phyloP scores from a whole-genome alignment of 2,797 vertebrate species.

The Columba guinea region DNA sequence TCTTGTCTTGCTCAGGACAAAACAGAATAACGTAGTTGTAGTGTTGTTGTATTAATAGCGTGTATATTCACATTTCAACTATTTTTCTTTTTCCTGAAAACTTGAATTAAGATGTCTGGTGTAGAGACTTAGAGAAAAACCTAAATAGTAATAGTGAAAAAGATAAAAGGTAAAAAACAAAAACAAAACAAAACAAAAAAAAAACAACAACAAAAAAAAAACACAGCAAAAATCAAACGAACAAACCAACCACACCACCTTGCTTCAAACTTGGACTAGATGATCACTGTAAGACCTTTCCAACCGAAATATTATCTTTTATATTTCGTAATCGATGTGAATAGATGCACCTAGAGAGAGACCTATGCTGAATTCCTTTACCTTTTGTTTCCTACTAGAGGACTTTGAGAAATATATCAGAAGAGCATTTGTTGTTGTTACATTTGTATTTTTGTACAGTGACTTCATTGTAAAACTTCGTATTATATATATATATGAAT shows the following conservation, averaged over 20 bases:
- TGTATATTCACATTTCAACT: background rate
- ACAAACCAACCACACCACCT: too few species aligned
- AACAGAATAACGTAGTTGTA: background rate
- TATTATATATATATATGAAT: too few species aligned
- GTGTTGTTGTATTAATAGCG: background rate
- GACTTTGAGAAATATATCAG: background rate
- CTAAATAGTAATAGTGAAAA: background rate
- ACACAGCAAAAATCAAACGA: too few species aligned
- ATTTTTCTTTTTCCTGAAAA: background rate
- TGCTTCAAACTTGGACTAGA: background rate
- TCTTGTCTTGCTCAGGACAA: background rate
- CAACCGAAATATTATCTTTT: background rate
- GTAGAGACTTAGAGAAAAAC: background rate
- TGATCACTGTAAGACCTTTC: background rate
- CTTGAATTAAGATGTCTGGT: background rate
- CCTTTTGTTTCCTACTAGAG: background rate
- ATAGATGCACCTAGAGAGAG: background rate
- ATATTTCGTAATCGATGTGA: background rate
- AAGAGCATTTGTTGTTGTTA: background rate
- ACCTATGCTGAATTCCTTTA: background rate
- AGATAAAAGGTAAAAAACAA: background rate
- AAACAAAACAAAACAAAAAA: too few species aligned
- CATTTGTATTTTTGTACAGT: background rate
- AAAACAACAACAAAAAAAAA: too few species aligned
- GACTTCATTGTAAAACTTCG: background rate